These are phyloP conservation scores for Seira sanloemensis DNA, from an alignment of 2,888 invertebrate genomes.

Conservation along the genomic window DNA sequence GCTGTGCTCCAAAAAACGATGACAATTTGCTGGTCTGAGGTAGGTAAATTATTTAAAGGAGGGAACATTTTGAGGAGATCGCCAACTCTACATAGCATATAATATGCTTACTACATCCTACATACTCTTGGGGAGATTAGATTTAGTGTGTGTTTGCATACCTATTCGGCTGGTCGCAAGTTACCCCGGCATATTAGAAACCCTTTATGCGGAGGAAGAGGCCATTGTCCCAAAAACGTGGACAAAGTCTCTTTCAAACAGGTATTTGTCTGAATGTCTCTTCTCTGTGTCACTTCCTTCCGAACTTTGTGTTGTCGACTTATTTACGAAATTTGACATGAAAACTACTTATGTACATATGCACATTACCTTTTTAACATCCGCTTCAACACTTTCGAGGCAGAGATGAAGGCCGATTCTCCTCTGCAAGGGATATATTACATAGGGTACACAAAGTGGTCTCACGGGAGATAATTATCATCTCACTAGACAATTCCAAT, in stretches of 20 bases:
- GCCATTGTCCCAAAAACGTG: neutral
- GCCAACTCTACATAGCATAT: too few species aligned
- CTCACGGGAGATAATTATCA: constrained; percentile 51
- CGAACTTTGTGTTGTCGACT: neutral
- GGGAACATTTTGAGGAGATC: neutral
- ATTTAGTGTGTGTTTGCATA: too few species aligned
- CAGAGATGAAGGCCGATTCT: neutral
- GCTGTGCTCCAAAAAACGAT: constrained; percentile 3
- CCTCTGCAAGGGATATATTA: too few species aligned
- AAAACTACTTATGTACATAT: neutral
- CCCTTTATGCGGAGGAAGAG: too few species aligned
- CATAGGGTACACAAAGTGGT: constrained; percentile 18
- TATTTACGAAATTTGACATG: neutral
- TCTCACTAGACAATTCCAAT: constrained; percentile 35
- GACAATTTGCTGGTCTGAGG: neutral
- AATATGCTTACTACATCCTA: too few species aligned
- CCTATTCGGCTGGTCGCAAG: too few species aligned
- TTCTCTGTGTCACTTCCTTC: neutral
- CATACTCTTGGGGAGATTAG: too few species aligned
- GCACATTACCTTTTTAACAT: neutral
- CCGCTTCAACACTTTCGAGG: neutral
- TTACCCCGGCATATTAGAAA: too few species aligned
- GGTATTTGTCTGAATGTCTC: neutral
- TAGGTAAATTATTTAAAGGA: neutral
- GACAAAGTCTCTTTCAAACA: too few species aligned